phyloP scores from a whole-genome alignment of 2,113 vertebrate species.

The Silurus glanis region DNA sequence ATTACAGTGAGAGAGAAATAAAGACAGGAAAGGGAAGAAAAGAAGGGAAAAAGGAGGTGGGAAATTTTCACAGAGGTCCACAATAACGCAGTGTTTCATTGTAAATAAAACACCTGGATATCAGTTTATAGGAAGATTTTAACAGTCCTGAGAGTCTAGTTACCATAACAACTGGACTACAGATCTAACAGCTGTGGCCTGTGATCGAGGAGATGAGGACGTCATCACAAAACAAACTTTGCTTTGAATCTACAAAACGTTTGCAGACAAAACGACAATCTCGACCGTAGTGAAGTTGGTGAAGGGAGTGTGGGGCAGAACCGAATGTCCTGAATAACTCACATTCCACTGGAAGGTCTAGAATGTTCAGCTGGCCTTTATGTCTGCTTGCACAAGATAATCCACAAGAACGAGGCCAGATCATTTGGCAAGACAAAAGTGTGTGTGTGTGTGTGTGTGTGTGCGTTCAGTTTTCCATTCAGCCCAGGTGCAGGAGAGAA shows the following conservation, averaged over 20 bases:
- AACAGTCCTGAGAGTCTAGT: not conserved
- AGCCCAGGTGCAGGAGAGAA: conserved; percentile 30
- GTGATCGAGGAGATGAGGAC: not conserved
- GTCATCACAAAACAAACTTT: not conserved
- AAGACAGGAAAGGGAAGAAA: not conserved
- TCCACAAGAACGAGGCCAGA: conserved; percentile 25
- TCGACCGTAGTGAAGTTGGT: not conserved
- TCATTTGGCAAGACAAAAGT: conserved; percentile 16
- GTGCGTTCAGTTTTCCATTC: conserved; percentile 31
- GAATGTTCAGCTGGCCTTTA: conserved; percentile 13
- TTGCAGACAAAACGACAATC: not conserved
- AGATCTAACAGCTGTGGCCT: not conserved
- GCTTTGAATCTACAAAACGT: not conserved
- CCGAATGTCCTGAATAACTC: not conserved
- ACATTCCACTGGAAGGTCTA: not conserved
- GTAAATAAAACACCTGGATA: not conserved
- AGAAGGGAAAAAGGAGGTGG: not conserved
- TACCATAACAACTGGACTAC: not conserved
- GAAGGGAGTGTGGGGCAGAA: not conserved
- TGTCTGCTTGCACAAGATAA: conserved; percentile 40
- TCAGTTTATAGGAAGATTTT: not conserved
- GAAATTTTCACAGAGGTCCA: not conserved
- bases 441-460: conserved; percentile 19
- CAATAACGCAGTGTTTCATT: not conserved
- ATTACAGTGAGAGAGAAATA: not conserved